Percentiles rank a stretch among this genome's conserved stretches.
Evolutionary conservation across 2,113 vertebrate species (phyloP).

Genomic region (Aplodontia rufa): DNA sequence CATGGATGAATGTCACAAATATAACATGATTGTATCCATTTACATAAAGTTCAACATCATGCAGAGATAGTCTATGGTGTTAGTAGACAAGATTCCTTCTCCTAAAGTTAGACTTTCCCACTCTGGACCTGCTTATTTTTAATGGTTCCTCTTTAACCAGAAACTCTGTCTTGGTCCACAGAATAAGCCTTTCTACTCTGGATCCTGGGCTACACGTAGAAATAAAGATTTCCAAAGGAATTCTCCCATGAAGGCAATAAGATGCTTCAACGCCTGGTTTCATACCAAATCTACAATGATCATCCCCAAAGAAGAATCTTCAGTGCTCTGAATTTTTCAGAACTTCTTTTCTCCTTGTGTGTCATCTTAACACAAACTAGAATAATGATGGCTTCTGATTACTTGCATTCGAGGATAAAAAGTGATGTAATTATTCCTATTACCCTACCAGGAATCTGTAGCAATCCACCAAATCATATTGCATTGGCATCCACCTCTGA

Average conservation of each 20-base stretch:
- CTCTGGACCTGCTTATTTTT: not conserved
- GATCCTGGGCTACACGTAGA: not conserved
- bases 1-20: not conserved
- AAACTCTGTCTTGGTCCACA: not conserved
- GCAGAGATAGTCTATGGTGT: not conserved
- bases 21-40: not conserved
- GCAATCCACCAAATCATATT: not conserved
- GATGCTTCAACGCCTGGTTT: not conserved
- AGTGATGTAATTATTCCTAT: not conserved
- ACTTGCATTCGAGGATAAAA: not conserved
- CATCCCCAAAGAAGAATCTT: not conserved
- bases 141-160: not conserved
- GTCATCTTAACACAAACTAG: not conserved
- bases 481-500: not conserved
- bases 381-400: not conserved
- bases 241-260: not conserved
- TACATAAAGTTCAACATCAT: not conserved
- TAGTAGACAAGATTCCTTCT: not conserved
- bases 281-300: constrained; percentile 11
- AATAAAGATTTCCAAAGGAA: not conserved
- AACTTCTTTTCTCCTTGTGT: not conserved
- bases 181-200: not conserved
- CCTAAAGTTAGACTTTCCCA: not conserved
- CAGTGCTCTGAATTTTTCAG: not conserved
- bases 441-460: not conserved